Evolutionary conservation across 2,113 vertebrate species (phyloP).

Genomic region (Cisticola juncidis): DNA sequence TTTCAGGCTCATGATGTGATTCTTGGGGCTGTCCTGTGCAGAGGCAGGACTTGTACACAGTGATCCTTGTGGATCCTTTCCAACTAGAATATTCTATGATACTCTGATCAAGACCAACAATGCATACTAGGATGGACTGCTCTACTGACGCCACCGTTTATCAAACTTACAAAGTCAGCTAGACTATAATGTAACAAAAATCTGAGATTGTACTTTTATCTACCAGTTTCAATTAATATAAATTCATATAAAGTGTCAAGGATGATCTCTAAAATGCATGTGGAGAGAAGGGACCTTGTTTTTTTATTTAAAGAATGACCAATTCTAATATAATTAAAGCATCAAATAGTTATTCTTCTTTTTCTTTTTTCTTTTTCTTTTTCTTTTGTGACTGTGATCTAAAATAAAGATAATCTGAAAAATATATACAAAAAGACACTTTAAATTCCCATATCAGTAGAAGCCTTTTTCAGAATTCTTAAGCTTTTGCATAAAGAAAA

Average conservation of each 20-base stretch:
- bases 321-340: background rate
- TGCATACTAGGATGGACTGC: background rate
- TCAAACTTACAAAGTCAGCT: background rate
- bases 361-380: no score
- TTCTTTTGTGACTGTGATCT: background rate
- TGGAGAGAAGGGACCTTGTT: background rate
- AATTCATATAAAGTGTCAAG: background rate
- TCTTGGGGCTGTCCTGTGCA: background rate
- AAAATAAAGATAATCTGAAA: background rate
- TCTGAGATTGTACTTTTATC: background rate
- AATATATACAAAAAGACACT: background rate
- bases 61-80: background rate
- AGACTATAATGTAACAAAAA: background rate
- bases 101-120: background rate
- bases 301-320: background rate
- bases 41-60: background rate
- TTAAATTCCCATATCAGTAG: background rate
- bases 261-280: background rate
- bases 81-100: background rate
- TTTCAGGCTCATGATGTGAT: background rate
- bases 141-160: background rate
- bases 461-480: background rate
- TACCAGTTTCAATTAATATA: background rate
- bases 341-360: background rate
- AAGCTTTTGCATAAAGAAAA: background rate